Evolutionary conservation across 2,113 vertebrate genomes (phyloP).

Genomic region (Actenoides hombroni): DNA sequence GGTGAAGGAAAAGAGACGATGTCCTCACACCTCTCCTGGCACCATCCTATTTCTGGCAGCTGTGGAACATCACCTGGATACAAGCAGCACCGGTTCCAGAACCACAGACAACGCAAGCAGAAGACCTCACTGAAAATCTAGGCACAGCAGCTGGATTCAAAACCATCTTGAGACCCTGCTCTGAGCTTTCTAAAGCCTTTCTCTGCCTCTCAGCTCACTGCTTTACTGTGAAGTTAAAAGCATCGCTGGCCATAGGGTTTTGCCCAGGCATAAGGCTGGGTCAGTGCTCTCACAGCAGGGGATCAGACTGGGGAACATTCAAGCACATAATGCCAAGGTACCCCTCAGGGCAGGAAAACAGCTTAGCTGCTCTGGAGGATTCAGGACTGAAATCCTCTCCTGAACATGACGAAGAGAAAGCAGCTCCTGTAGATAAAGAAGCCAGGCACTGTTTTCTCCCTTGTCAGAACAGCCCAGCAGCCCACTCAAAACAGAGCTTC

Average conservation of each 20-base stretch:
- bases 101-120: background rate
- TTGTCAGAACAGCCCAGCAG: background rate
- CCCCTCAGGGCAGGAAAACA: background rate
- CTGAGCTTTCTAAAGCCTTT: background rate
- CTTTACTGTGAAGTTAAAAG: background rate
- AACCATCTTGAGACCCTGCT: background rate
- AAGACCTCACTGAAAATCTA: background rate
- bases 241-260: background rate
- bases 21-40: background rate
- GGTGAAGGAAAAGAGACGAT: background rate
- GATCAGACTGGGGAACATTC: background rate
- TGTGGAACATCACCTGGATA: background rate
- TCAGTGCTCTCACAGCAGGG: background rate
- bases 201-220: background rate
- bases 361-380: background rate
- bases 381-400: background rate
- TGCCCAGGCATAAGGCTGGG: background rate
- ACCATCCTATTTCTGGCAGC: background rate
- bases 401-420: background rate
- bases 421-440: background rate
- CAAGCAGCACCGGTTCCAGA: rapidly evolving
- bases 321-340: background rate
- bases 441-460: background rate
- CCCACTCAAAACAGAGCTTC: background rate
- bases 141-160: background rate